Conservation (phyloP, 2,797 vertebrate species). For the Poecilia velifera region DNA sequence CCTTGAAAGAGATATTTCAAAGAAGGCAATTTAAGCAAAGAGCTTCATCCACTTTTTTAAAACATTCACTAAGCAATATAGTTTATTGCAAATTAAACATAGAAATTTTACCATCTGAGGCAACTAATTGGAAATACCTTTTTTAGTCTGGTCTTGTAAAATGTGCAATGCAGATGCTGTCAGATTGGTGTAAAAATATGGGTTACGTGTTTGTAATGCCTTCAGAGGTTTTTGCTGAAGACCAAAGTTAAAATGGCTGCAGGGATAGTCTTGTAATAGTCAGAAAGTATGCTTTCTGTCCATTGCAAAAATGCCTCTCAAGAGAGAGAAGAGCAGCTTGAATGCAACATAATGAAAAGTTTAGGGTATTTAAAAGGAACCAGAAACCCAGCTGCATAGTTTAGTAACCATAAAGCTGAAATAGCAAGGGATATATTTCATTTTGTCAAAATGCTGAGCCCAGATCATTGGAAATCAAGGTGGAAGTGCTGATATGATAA, state of each 20-base stretch:
- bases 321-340: neutral
- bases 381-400: neutral
- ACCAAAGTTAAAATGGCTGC: slow-evolving; percentile 7
- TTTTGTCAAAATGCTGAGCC: neutral
- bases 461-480: neutral
- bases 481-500: neutral
- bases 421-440: slow-evolving; percentile 2
- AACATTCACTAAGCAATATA: neutral
- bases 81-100: neutral
- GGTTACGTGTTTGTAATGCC: slow-evolving; percentile 31
- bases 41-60: neutral
- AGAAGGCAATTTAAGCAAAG: neutral
- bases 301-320: neutral
- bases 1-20: too few species aligned
- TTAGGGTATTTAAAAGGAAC: neutral
- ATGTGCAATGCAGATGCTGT: neutral
- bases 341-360: neutral
- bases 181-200: slow-evolving; percentile 8
- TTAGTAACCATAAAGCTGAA: neutral
- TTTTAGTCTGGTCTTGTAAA: slow-evolving; percentile 4
- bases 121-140: neutral
- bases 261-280: slow-evolving; percentile 9
- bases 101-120: neutral
- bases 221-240: neutral
- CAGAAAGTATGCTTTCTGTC: slow-evolving; percentile 16